Percentiles rank a stretch among this genome's conserved stretches.
Conservation (phyloP, 1,140 invertebrate species). For the Drosophila miranda region DNA sequence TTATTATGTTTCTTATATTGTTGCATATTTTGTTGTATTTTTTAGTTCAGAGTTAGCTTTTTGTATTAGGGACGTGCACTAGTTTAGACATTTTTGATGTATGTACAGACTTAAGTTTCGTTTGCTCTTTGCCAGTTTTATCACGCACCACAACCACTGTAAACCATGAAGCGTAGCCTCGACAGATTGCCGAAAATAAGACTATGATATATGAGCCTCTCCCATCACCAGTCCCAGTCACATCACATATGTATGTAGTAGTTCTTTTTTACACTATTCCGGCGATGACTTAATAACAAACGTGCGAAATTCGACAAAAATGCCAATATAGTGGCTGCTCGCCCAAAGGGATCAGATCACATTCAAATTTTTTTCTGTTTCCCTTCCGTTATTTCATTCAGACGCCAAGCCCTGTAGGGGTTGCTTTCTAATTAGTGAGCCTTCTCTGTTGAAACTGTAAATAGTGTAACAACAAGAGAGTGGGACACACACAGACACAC, state of each 20-base stretch:
- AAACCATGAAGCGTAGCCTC: conserved; percentile 40
- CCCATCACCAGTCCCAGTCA: background rate
- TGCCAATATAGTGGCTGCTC: conserved; percentile 42
- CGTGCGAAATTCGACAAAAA: conserved; percentile 32
- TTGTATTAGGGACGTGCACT: conserved; percentile 69
- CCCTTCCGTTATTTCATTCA: background rate
- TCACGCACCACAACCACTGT: conserved; percentile 71
- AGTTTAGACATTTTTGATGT: conserved; percentile 33
- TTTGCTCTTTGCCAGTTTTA: conserved; percentile 22
- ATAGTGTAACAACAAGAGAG: conserved; percentile 3
- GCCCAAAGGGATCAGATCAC: conserved; percentile 26
- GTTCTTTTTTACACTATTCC: background rate
- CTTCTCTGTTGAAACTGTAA: conserved; percentile 26
- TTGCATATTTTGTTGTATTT: conserved; percentile 12
- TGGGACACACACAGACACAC: conserved; percentile 5
- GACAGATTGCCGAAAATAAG: background rate
- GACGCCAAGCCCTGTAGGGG: conserved; percentile 14
- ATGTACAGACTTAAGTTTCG: conserved; percentile 57
- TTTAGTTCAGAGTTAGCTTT: conserved; percentile 34
- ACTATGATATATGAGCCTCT: no score
- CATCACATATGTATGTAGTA: no score
- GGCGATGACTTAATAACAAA: conserved; percentile 43
- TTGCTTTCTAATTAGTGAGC: conserved; percentile 37
- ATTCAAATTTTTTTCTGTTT: conserved; percentile 17
- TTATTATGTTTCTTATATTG: conserved; percentile 15